Conservation (phyloP, 1,140 invertebrate genomes). For the Tribolium castaneum region DNA sequence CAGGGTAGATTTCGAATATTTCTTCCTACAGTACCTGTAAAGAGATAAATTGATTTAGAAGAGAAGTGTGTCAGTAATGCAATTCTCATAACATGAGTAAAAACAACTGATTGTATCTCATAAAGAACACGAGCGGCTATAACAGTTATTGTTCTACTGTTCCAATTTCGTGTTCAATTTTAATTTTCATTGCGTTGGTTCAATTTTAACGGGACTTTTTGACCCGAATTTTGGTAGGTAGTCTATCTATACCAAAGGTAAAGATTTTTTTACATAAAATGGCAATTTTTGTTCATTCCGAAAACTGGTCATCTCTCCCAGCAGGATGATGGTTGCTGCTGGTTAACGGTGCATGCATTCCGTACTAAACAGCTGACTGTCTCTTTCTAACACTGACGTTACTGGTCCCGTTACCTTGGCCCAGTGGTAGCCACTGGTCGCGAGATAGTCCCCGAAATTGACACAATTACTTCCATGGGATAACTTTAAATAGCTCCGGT, state of each 20-base stretch:
- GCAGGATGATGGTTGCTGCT: constrained; percentile 44
- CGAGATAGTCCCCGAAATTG: constrained; percentile 23
- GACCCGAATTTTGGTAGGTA: constrained; percentile 4
- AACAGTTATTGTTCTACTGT: constrained; percentile 30
- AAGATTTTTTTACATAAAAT: constrained; percentile 9
- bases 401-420: constrained; percentile 58
- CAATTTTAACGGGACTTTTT: constrained; percentile 15
- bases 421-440: constrained; percentile 52
- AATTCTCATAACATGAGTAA: neutral
- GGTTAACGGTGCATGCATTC: constrained; percentile 56
- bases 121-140: constrained; percentile 4
- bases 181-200: constrained; percentile 14
- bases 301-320: constrained; percentile 25
- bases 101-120: constrained; percentile 14
- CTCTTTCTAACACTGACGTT: constrained; percentile 52
- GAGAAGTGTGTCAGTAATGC: constrained; percentile 9
- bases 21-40: constrained; percentile 77
- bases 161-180: constrained; percentile 28
- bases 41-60: constrained; percentile 29
- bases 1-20: constrained; percentile 90
- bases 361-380: constrained; percentile 54
- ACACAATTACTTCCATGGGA: neutral
- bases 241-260: neutral
- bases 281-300: constrained; percentile 34
- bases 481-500: neutral